Evolutionary conservation across 92 coral and sea anemone species (phyloP).

Genomic region (Epizoanthus stellaris): DNA sequence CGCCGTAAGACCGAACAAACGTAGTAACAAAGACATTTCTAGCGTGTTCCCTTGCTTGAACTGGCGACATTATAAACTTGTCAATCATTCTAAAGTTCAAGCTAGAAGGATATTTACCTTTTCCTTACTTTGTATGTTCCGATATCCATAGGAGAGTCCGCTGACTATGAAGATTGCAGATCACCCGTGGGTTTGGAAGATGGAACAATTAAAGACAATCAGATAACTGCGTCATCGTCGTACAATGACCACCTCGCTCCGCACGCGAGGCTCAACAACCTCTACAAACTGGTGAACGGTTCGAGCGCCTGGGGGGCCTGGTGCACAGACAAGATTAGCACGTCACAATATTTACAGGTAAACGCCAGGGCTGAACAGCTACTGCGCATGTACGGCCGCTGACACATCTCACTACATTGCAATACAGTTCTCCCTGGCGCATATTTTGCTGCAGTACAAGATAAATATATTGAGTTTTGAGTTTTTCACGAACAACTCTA

Average conservation of each 20-base stretch:
- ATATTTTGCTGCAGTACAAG: too few species aligned
- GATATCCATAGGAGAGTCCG: conserved; percentile 1
- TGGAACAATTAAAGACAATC: conserved; percentile 70
- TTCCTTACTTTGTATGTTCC: too few species aligned
- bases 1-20: too few species aligned
- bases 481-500: too few species aligned
- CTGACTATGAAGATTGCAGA: conserved; percentile 68
- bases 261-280: conserved; percentile 78
- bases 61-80: too few species aligned
- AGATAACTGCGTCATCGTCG: conserved; percentile 80
- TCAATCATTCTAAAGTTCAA: too few species aligned
- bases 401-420: background rate
- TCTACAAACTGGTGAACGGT: conserved; percentile 17
- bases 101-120: too few species aligned
- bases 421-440: too few species aligned
- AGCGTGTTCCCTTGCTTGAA: too few species aligned
- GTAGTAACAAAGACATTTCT: too few species aligned
- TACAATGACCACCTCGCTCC: conserved; percentile 67
- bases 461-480: too few species aligned
- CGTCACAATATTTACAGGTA: conserved; percentile 85
- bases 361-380: background rate
- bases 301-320: conserved; percentile 79
- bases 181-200: conserved; percentile 87
- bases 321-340: conserved; percentile 73
- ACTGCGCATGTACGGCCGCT: background rate